A percentile compares a stretch with the other conserved stretches of the same genome.
Evolutionary conservation across 1,140 invertebrate genomes (phyloP).

Genomic region (Tetranychus cinnabarinus): DNA sequence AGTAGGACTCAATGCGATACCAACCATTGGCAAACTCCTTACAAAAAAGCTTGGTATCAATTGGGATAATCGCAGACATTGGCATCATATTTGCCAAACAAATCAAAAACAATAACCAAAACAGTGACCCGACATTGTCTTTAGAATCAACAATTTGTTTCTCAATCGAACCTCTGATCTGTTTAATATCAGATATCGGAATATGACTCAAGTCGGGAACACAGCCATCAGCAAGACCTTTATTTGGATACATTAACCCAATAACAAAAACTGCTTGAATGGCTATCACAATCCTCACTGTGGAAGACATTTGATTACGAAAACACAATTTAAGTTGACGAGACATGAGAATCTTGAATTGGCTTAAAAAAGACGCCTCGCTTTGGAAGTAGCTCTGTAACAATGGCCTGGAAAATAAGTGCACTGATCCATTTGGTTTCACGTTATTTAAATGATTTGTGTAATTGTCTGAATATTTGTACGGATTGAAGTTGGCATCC

Average conservation of each 20-base stretch:
- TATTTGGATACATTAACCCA: background rate
- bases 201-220: background rate
- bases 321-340: background rate
- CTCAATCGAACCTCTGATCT: background rate
- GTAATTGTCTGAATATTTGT: no score
- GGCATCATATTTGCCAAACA: background rate
- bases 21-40: slow-evolving; percentile 75
- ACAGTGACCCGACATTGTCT: background rate
- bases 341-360: background rate
- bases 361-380: background rate
- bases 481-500: no score
- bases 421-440: no score
- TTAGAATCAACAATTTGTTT: background rate
- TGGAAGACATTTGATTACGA: background rate
- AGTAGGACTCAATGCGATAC: background rate
- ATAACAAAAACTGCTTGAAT: background rate
- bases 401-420: no score
- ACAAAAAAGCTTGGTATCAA: slow-evolving; percentile 17
- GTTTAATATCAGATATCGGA: background rate
- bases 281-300: background rate
- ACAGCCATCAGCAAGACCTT: background rate
- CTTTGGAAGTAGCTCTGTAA: no score
- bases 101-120: background rate
- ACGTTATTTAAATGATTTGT: no score
- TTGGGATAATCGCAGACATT: background rate